Evolutionary conservation across 2,113 vertebrate species (phyloP).

Genomic region (Pampusana beccarii): DNA sequence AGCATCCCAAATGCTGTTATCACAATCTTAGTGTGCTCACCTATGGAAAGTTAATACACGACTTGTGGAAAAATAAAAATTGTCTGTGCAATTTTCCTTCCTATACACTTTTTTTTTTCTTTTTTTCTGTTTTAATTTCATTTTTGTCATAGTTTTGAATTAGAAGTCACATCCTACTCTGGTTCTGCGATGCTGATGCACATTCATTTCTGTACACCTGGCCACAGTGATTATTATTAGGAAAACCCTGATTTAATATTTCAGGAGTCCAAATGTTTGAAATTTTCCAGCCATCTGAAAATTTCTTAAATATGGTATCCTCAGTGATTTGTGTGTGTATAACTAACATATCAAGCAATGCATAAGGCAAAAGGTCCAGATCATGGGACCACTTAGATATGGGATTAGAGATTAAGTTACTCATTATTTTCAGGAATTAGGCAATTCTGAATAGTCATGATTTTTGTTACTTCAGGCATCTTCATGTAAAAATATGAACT

Average conservation of each 20-base stretch:
- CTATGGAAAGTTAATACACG: not conserved
- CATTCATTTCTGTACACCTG: not conserved
- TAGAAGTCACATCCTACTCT: not conserved
- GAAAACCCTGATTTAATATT: not conserved
- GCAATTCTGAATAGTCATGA: not conserved
- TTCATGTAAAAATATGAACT: not conserved
- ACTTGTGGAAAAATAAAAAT: not conserved
- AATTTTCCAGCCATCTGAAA: not conserved
- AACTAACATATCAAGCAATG: not conserved
- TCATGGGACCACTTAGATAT: not conserved
- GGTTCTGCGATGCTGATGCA: accelerated
- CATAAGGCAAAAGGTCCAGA: not conserved
- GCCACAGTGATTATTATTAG: not conserved
- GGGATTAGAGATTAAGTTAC: not conserved
- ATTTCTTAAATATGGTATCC: not conserved
- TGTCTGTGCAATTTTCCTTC: not conserved
- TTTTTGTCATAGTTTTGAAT: not conserved
- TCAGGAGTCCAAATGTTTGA: not conserved
- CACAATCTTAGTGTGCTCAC: not conserved
- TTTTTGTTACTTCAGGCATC: not conserved
- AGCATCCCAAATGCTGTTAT: not conserved
- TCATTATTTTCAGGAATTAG: not conserved
- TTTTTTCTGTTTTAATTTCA: no score
- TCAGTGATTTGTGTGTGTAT: not conserved
- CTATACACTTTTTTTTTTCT: not conserved